Conservation (phyloP, 2,797 vertebrate genomes). For the Enteromius fasciolatus region DNA sequence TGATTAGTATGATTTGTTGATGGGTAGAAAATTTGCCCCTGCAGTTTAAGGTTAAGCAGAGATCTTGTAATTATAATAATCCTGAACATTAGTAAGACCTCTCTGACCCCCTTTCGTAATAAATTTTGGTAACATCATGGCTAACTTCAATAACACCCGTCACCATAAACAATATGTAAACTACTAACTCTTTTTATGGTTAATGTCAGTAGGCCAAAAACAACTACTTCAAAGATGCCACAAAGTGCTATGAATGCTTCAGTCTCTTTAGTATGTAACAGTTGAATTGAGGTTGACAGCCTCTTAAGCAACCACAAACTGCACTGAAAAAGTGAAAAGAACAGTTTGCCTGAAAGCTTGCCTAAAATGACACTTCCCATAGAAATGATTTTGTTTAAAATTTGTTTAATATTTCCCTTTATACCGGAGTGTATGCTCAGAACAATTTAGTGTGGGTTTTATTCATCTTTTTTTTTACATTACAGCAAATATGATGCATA, state of each 20-base stretch:
- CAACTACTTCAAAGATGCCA: constrained; percentile 17
- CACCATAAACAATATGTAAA: constrained; percentile 8
- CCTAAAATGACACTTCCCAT: not conserved
- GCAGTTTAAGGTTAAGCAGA: not conserved
- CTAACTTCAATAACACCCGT: not conserved
- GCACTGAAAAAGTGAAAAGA: not conserved
- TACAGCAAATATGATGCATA: not conserved
- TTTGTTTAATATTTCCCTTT: not conserved
- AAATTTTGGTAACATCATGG: not conserved
- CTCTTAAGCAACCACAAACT: not conserved
- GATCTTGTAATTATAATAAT: constrained; percentile 1
- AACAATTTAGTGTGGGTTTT: not conserved
- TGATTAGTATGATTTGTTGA: not conserved
- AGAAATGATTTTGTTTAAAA: not conserved
- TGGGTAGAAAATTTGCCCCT: not conserved
- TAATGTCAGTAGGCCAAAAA: constrained; percentile 3
- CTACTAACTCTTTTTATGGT: not conserved
- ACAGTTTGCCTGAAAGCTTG: not conserved
- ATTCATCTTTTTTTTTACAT: not conserved
- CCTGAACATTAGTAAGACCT: constrained; percentile 7
- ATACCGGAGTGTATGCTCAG: not conserved
- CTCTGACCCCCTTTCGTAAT: not conserved
- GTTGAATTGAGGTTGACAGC: not conserved
- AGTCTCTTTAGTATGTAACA: not conserved
- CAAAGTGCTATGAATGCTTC: not conserved